Percentiles rank a stretch among this genome's conserved stretches.
phyloP scores from a whole-genome alignment of 2,888 invertebrate species.

The Caenorhabditis sulstoni region DNA sequence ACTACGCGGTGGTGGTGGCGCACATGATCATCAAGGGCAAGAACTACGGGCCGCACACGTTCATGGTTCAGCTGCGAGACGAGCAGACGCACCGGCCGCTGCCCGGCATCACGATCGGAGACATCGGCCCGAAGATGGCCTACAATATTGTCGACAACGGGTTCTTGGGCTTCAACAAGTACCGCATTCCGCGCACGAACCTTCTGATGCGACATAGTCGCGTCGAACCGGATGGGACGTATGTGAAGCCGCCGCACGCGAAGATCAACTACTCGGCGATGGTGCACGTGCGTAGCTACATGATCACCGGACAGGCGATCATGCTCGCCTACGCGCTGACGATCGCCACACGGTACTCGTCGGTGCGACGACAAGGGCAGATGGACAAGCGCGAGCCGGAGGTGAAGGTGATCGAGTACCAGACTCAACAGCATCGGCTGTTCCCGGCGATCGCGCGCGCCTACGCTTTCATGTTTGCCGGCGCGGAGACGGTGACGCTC shows the following conservation, averaged over 20 bases:
- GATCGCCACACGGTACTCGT: conserved; percentile 92
- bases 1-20: conserved; percentile 93
- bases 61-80: conserved; percentile 92
- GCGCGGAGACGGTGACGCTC: conserved; percentile 62
- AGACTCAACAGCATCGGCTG: conserved; percentile 94
- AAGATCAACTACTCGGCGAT: conserved; percentile 93
- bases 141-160: conserved; percentile 95
- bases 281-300: conserved; percentile 84
- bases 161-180: conserved; percentile 90
- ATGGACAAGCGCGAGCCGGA: conserved; percentile 89
- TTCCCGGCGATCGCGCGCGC: conserved; percentile 87
- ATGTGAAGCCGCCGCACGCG: conserved; percentile 88
- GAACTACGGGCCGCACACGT: conserved; percentile 92
- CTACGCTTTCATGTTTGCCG: conserved; percentile 87
- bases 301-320: conserved; percentile 82
- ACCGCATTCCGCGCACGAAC: conserved; percentile 89
- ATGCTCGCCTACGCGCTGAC: conserved; percentile 90
- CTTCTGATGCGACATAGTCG: conserved; percentile 94
- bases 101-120: conserved; percentile 90
- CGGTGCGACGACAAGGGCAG: conserved; percentile 91
- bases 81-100: conserved; percentile 89
- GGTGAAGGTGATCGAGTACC: conserved; percentile 92
- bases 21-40: conserved; percentile 90
- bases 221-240: conserved; percentile 86
- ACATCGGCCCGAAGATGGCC: conserved; percentile 94